A percentile compares a stretch with the other conserved stretches of the same genome.
These are phyloP conservation scores for Galemys pyrenaicus DNA, from an alignment of 2,113 vertebrate genomes.

Conservation along the genomic window DNA sequence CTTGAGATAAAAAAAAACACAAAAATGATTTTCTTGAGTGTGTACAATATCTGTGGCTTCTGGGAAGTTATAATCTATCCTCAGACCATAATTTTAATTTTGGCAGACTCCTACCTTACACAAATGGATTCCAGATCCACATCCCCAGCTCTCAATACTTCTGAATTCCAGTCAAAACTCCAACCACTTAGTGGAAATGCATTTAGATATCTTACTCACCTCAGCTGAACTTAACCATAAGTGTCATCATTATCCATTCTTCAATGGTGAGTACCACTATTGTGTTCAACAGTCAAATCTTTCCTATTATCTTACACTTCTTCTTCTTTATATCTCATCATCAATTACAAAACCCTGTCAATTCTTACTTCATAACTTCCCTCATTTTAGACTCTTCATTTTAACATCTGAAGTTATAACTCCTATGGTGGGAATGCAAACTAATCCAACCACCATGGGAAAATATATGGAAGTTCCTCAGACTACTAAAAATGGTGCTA, in stretches of 20 bases:
- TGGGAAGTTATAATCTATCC: conserved; percentile 30
- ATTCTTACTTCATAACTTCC: not conserved
- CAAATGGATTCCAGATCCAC: conserved; percentile 57
- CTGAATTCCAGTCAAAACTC: conserved; percentile 15
- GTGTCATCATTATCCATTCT: not conserved
- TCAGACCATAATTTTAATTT: conserved; percentile 8
- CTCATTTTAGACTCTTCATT: not conserved
- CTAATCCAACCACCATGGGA: no score
- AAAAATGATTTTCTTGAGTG: conserved; percentile 28
- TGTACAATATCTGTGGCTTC: conserved; percentile 33
- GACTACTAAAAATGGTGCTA: no score
- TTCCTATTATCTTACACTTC: not conserved
- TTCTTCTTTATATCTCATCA: not conserved
- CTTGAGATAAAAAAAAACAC: conserved; percentile 12
- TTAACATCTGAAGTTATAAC: not conserved
- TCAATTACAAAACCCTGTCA: not conserved
- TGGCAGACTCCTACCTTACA: not conserved
- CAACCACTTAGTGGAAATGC: conserved; percentile 18
- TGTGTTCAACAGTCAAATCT: not conserved
- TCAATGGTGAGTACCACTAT: not conserved
- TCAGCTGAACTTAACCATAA: conserved; percentile 29
- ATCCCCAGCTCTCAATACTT: conserved; percentile 45
- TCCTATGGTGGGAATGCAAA: no score
- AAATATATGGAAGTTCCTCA: no score
- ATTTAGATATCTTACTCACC: not conserved